Conservation (phyloP, 2,113 vertebrate genomes). For the Mobula hypostoma region DNA sequence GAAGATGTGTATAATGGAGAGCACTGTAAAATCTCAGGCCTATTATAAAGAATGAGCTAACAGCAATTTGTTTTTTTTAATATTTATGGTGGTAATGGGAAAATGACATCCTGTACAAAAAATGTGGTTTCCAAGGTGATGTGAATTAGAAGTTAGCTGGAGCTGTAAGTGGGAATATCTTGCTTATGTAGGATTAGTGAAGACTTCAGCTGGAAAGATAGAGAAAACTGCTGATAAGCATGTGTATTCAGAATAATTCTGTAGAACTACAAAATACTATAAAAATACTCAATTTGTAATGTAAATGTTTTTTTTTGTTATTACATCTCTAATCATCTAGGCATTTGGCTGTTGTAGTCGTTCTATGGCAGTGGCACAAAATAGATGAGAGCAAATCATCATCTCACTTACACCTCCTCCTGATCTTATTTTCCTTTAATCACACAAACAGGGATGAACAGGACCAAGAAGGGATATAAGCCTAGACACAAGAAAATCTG, state of each 20-base stretch:
- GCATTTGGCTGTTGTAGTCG: neutral
- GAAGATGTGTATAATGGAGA: neutral
- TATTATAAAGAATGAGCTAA: neutral
- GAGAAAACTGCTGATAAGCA: neutral
- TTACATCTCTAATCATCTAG: neutral
- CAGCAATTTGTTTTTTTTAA: neutral
- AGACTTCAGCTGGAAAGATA: neutral
- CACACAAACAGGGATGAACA: neutral
- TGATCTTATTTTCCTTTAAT: neutral
- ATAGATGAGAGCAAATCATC: neutral
- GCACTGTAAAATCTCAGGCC: neutral
- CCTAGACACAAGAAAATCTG: too few species aligned
- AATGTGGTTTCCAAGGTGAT: slow-evolving; percentile 7
- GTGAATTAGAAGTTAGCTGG: neutral
- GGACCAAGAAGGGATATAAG: neutral
- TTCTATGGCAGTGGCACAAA: neutral
- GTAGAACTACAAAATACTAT: neutral
- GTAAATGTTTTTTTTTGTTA: neutral
- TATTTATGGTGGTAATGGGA: neutral
- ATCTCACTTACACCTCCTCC: neutral
- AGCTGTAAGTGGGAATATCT: neutral
- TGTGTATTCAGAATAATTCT: neutral
- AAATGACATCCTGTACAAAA: neutral
- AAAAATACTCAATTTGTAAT: neutral
- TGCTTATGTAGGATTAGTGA: neutral